Evolutionary conservation across 2,888 invertebrate species (phyloP), one percentile per base, ranked within the genome.

Genomic region (Dorcus parallelipipedus): DNA sequence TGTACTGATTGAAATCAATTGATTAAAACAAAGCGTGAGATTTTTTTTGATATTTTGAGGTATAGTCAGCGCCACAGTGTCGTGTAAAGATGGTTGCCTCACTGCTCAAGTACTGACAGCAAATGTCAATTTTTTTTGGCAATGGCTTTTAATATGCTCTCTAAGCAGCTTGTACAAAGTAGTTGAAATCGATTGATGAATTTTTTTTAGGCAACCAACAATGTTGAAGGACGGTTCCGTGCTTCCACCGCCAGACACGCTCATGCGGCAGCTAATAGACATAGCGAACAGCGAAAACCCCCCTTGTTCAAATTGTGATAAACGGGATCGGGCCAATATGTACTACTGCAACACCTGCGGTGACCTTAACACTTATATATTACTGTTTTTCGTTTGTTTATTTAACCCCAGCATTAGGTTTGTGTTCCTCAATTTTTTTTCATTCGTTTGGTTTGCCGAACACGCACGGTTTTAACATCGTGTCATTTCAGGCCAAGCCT

Each of bases 311-410:
- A 90, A 90, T 76, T 90, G 90, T 77, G 90, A 90, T 78, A 88
- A 89, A 69, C 77, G 85, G 20, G 85, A 86, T 71, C 81, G 84
- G 62, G 77, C 82, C 58, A 86, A 87, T 57, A 90, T 90, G 90
- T 89, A 82, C 76, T 89, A 88, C 80, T 90, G 90, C 80, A 88
- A 87, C 73, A 90, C 90, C 49, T 90, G 90, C 73, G 86, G 87
- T 86, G 45, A 45, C 45, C 45, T 20, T 45, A 45, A 17, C 17
- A 45, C 17, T 45, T 45, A 45, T 9, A 45, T 45, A 10, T n/a
- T 55, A 50, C 38, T 48, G 47, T 58, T 59, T 38, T 52, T 39
- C 56, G 17, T 59, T 59, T 59, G 51, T 62, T 61, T 52, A 54
- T 59, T 62, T 33, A 33, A 7, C 26, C 0, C 26, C 26, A 4